Base-by-base conservation (phyloP, 1,140 invertebrate genomes). In the Aphidius gifuensis region DNA sequence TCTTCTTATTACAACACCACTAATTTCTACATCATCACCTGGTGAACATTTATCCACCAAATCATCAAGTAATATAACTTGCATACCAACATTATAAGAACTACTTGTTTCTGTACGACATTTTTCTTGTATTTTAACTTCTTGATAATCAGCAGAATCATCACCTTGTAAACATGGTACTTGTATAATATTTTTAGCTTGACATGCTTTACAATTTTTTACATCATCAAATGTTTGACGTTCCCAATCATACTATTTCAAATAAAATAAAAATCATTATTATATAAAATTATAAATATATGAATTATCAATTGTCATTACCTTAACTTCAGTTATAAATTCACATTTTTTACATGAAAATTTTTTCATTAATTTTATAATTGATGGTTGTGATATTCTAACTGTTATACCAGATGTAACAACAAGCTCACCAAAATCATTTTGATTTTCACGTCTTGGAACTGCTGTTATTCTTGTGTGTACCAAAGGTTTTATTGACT, bases 121-220 rank as follows among this genome's bases (percentile, higher is more conserved):
- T 63, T 70, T 73, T 50, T 79, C 75, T 75, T 92, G 90, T 71
- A 92, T 84, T 83, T 93, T 94, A 21, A 96, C 87, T 85, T 96
- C 93, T 81, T 96, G 93, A 80, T 92, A 95, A 83, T 96, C 93
- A 67, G 87, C 87, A 73, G 87, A 93, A 71, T 89, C 85, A 59
- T 85, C 80, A 67, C 86, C 83, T 54, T 86, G 82, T 47, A 87
- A 74, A 32, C 82, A 72, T 61, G 84, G 82, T 40, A 82, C 73
- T 62, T 73, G 78, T 68, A 76, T 82, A 71, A 80, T 60, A 50
- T 47, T 74, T 63, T 62, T 62, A 1, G 68, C 66, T 11, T 69
- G 64, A 62, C 79, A 81, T 8, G 69, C 60, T 65, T 70, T 62
- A 16, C 78, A 81, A 44, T 73, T 62, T 64, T 71, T 76, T 1